phyloP scores from a whole-genome alignment of 2,113 vertebrate species.

The Engystomops pustulosus region DNA sequence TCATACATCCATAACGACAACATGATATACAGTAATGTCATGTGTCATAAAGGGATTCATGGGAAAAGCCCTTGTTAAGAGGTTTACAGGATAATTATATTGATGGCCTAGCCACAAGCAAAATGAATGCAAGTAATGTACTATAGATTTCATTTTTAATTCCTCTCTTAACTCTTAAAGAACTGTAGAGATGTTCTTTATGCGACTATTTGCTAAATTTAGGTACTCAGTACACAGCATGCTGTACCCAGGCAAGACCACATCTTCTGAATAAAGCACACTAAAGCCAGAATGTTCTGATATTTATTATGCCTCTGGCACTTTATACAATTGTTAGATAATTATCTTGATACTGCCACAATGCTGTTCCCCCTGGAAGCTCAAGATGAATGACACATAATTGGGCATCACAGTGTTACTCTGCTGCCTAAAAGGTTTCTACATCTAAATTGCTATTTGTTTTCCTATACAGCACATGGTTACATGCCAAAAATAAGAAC shows the following conservation, averaged over 20 bases:
- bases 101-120: too few species aligned
- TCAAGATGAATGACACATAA: slow-evolving; percentile 31
- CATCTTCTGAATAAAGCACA: neutral
- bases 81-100: too few species aligned
- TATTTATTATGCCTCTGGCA: neutral
- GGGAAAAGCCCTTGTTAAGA: too few species aligned
- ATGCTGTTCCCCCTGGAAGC: neutral
- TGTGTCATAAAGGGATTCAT: too few species aligned
- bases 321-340: slow-evolving; percentile 8
- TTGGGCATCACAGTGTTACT: neutral
- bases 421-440: slow-evolving; percentile 13
- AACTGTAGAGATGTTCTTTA: too few species aligned
- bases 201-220: slow-evolving; percentile 47
- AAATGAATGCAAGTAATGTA: too few species aligned
- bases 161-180: too few species aligned
- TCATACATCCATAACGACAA: too few species aligned
- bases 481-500: slow-evolving; percentile 32
- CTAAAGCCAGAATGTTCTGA: neutral
- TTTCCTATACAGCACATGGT: neutral
- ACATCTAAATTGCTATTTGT: neutral
- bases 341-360: slow-evolving; percentile 9
- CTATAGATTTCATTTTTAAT: too few species aligned
- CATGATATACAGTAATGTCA: too few species aligned
- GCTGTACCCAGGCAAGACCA: neutral
- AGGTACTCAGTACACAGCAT: neutral